Base-by-base conservation (phyloP, 2,113 vertebrate species). In the Peucedramus taeniatus region DNA sequence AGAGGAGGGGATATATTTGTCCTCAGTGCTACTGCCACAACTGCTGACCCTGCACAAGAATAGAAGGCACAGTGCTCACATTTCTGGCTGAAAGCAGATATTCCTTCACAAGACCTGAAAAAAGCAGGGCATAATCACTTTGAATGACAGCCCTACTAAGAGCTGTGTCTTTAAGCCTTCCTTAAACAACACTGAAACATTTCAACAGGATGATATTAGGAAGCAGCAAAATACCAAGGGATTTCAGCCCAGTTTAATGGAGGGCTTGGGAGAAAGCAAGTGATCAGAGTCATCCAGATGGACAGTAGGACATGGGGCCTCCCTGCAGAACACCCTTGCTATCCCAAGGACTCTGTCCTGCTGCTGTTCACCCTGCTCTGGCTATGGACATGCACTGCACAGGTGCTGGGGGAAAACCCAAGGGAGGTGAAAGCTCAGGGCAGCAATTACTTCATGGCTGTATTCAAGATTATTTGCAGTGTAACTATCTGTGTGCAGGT, bases 401-500 rank as follows among this genome's bases (percentile, higher is more conserved):
- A 63, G n/a, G 31, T 24, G 3, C 28, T 6, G 6, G 27, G 31
- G 27, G 37, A 33, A 78, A 90, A 72, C 22, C 17, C 40, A 64
- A 49, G 37, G 11, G 39, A 91, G 26, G 24, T 20, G 54, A 59
- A 59, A 57, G 27, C 40, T 57, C 44, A 27, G 42, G n/a, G 23
- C 20, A 84, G 15, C 28, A 75, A 15, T 54, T 35, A 24, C 13
- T 59, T 20, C 44, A 35, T 33, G 65, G 13, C 31, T 44, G 15
- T 14, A 35, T 28, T 84, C 31, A 51, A 74, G n/a, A n/a, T 75
- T 35, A 74, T 57, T 37, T 80, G 42, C 68, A 60, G 64, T 2
- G 1, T 15, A 77, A 49, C 1, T 0, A 16, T 28, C 47, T 35
- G 19, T 0, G 8, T 49, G 40, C 31, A 50, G 27, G 20, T 42